Evolutionary conservation across 2,888 invertebrate genomes (phyloP), one percentile per base, ranked within the genome.

Genomic region (Pocota personata): DNA sequence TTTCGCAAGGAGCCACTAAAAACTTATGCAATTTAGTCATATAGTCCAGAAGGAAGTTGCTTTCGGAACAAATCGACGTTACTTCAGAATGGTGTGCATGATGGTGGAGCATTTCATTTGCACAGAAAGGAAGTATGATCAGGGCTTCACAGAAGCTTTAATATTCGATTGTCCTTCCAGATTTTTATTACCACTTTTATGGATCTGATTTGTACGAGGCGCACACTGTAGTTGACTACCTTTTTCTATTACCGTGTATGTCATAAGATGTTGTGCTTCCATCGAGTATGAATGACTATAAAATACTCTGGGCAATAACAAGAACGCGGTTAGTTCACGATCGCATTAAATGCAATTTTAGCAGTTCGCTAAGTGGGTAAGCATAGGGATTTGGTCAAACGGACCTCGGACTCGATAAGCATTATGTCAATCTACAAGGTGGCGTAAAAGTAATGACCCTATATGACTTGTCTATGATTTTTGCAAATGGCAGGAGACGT

Each of bases 141-240:
- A 24, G 4, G 24, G 24, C 19, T 52, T 69, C 43, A 77, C 78
- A 78, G 78, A 71, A 78, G 69, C 78, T 37, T 72, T 72, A 57
- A 48, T 40, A 73, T 30, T 50, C 58, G 79, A 73, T 72, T 79
- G 66, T 73, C 64, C 60, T 67, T 66, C 67, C 43, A 80, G 73
- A 73, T 73, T 80, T 73, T 52, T 80, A 72, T 72, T 79, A 79
- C 64, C 62, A 79, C 66, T 73, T 73, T 79, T 72, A 73, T 79
- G 66, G 72, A 48, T 3, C 66, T 79, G 66, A 79, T 79, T 79
- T 79, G 79, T 73, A 58, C 48, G 14, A 16, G 57, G 60, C 58
- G 72, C 57, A 48, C 58, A 58, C 35, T 50, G 19, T 14, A 43
- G 30, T 35, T 19, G 32, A 69, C 48, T 40, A 14, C 35, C 19